Evolutionary conservation across 2,888 invertebrate species (phyloP), one percentile per base, ranked within the genome.

Genomic region (Drosophila cognata): DNA sequence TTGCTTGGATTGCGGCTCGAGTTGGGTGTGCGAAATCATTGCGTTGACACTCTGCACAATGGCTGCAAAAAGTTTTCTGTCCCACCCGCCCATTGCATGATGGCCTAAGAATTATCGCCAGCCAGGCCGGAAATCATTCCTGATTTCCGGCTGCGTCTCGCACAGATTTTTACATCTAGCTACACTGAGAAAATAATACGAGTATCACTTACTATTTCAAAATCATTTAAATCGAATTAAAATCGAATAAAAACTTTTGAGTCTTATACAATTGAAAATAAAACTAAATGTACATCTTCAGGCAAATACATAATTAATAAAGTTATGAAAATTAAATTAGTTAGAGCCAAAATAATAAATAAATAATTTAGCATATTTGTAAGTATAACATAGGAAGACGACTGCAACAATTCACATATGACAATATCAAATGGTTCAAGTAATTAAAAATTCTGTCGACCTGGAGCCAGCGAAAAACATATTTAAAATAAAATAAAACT

Each of bases 81-180:
- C 57, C 77, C 66, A 36, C 48, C 50, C 31, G 28, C 55, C 57
- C 63, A 60, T 51, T 67, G 65, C 48, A 71, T 77, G 71, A 71
- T 79, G 79, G 67, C 57, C 65, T 64, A 82, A 84, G 79, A 83
- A 84, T 83, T 81, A 86, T 82, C 81, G 65, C 75, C 77, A 65
- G 63, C 57, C 81, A 64, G 69, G 74, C 75, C 88, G 79, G 81
- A 77, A 77, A 79, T 81, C 88, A 81, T 72, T 78, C 74, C 76
- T 69, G 81, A 78, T 74, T 76, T 74, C 72, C 72, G 67, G 70
- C 51, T 66, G 66, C 64, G 38, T 62, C 71, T 60, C 62, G 53
- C 65, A 69, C 77, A 86, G 72, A 80, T 82, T 84, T 46, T 82
- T 62, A 59, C 55, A 68, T 43, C 43, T 28, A 70, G 58, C 6